A percentile compares a stretch with the other conserved stretches of the same genome.
These are phyloP conservation scores for Pygocentrus nattereri DNA, from an alignment of 2,797 vertebrate species.

Conservation along the genomic window DNA sequence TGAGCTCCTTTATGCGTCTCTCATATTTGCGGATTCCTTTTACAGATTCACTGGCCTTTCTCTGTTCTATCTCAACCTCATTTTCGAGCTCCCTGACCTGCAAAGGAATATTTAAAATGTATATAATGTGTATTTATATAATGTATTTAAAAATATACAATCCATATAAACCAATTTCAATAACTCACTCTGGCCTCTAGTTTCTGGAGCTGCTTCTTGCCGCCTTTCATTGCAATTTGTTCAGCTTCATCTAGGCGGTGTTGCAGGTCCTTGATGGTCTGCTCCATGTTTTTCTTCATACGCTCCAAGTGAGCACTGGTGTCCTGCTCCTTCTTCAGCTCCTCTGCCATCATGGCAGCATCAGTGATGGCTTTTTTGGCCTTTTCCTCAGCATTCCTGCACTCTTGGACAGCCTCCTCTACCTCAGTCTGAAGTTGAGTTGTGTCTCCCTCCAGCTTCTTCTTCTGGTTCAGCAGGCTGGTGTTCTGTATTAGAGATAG, in stretches of 20 bases:
- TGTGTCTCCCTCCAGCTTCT: slow-evolving; percentile 85
- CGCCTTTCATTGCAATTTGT: slow-evolving; percentile 90
- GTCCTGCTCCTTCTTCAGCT: slow-evolving; percentile 75
- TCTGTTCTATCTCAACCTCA: slow-evolving; percentile 87
- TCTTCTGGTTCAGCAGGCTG: slow-evolving; percentile 90
- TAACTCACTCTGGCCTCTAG: slow-evolving; percentile 80
- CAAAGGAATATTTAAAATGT: background rate
- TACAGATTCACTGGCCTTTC: slow-evolving; percentile 82
- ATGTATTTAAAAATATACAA: too few species aligned
- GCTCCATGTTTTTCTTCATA: slow-evolving; percentile 92
- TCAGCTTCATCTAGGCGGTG: slow-evolving; percentile 80
- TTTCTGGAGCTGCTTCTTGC: slow-evolving; percentile 93
- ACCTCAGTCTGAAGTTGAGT: slow-evolving; percentile 84
- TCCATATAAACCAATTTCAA: background rate
- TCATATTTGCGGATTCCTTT: slow-evolving; percentile 87
- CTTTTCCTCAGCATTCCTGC: slow-evolving; percentile 84
- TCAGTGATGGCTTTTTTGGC: slow-evolving; percentile 75
- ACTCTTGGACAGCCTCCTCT: slow-evolving; percentile 87
- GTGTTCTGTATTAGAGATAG: slow-evolving; percentile 78
- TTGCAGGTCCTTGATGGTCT: slow-evolving; percentile 89
- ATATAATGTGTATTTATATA: too few species aligned
- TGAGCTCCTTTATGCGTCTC: slow-evolving; percentile 83
- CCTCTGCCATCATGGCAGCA: slow-evolving; percentile 74
- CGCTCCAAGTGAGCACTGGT: slow-evolving; percentile 78
- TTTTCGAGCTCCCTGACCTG: slow-evolving; percentile 90